These are phyloP conservation scores for Acanthurus tractus DNA, from an alignment of 2,797 vertebrate genomes.

Conservation along the genomic window DNA sequence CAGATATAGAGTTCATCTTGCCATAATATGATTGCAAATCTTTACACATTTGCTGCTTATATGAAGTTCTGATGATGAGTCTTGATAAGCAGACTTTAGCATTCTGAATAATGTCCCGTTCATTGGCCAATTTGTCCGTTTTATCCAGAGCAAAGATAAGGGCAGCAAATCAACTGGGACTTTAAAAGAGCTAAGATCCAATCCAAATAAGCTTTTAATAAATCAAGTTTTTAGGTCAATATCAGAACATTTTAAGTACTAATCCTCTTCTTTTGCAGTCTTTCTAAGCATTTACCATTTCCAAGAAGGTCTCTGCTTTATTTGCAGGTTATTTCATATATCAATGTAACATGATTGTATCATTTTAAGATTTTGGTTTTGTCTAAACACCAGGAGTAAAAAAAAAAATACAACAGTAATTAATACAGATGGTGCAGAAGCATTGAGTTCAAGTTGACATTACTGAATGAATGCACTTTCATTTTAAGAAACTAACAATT, in stretches of 20 bases:
- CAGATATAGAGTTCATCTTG: constrained; percentile 5
- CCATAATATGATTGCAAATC: background rate
- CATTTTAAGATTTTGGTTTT: background rate
- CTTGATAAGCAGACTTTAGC: background rate
- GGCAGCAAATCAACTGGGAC: background rate
- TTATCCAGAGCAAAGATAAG: background rate
- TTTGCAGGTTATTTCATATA: background rate
- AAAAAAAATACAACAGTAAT: background rate
- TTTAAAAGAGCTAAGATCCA: background rate
- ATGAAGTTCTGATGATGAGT: constrained; percentile 20
- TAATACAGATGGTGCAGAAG: background rate
- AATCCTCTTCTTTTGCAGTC: constrained; percentile 2
- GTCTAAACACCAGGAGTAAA: background rate
- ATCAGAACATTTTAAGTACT: background rate
- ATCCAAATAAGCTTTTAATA: constrained; percentile 7
- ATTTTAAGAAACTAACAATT: background rate
- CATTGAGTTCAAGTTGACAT: background rate
- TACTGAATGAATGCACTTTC: background rate
- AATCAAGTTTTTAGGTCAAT: background rate
- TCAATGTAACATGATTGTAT: background rate
- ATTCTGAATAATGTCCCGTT: background rate
- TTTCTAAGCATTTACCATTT: background rate
- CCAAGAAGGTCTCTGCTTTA: background rate
- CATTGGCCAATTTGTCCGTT: constrained; percentile 6
- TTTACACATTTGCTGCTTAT: background rate